Base-by-base conservation (phyloP, 2,797 vertebrate species). In the Pygocentrus nattereri region DNA sequence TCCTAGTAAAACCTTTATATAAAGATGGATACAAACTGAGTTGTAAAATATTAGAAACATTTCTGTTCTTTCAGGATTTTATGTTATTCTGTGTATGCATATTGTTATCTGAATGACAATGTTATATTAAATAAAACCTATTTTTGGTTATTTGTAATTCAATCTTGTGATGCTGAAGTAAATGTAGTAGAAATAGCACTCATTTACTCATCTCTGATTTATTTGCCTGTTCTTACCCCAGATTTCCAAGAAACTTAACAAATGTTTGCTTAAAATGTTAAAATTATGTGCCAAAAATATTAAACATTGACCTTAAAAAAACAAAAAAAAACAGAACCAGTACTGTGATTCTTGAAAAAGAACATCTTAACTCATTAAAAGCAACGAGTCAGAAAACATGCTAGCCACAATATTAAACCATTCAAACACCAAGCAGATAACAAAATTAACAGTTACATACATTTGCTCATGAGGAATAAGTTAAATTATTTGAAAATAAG, bases 381-480 rank as follows among this genome's bases (percentile, higher is more conserved):
- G 59, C 49, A 54, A 64, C 34, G 77, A 68, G 23, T 18, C 41
- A 81, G 59, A 80, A 81, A 72, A 62, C 78, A 85, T 87, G 67
- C 70, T 58, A 81, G 54, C 68, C 74, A 86, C 80, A 71, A 78
- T 82, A 75, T 52, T 54, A 73, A 82, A 80, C 72, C 41, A 79
- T 64, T 54, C 59, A 38, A 81, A 59, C 38, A 73, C 44, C 38
- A 67, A 76, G 21, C 41, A 78, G 56, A 78, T 44, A 78, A 82
- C 52, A 58, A 38, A 83, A 78, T 64, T 16, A 81, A 34, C 68
- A 69, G n/a, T 44, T 23, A 65, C 72, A 72, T 71, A 38, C 31
- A 74, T 65, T 83, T 61, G 62, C 81, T 81, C 23, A 78, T 44
- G 56, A 82, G 23, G 31, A 64, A 50, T 79, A 64, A 25, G 25